A percentile compares a stretch with the other conserved stretches of the same genome.
phyloP scores from a whole-genome alignment of 2,797 vertebrate genomes.

The Coilia nasus region DNA sequence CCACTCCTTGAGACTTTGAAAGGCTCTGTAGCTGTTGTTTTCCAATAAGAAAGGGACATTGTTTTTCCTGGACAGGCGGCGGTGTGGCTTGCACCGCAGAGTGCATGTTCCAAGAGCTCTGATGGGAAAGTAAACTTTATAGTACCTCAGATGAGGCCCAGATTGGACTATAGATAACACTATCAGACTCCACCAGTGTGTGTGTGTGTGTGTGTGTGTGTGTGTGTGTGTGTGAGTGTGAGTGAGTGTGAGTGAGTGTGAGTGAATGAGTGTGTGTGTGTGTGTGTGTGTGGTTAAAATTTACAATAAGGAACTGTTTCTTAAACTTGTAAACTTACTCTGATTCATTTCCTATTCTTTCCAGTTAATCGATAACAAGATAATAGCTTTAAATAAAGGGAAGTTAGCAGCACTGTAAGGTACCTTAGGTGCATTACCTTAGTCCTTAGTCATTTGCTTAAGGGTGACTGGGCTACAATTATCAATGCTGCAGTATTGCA shows the following conservation, averaged over 20 bases:
- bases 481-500: too few species aligned
- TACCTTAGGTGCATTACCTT: background rate
- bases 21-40: constrained; percentile 58
- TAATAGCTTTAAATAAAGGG: background rate
- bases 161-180: background rate
- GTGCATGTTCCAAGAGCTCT: constrained; percentile 47
- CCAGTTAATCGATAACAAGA: background rate
- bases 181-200: background rate
- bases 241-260: too few species aligned
- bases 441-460: background rate
- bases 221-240: too few species aligned
- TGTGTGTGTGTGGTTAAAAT: background rate
- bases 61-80: constrained; percentile 56
- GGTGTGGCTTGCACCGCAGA: constrained; percentile 59
- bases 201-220: background rate
- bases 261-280: too few species aligned
- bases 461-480: background rate
- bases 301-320: background rate
- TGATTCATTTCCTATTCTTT: background rate
- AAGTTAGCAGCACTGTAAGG: background rate
- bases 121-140: constrained; percentile 33
- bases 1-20: constrained; percentile 57
- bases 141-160: background rate
- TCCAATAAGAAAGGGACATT: constrained; percentile 58
- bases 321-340: background rate